These are phyloP conservation scores for Ernsta delagoae DNA, from an alignment of 2,888 invertebrate species.

Conservation along the genomic window DNA sequence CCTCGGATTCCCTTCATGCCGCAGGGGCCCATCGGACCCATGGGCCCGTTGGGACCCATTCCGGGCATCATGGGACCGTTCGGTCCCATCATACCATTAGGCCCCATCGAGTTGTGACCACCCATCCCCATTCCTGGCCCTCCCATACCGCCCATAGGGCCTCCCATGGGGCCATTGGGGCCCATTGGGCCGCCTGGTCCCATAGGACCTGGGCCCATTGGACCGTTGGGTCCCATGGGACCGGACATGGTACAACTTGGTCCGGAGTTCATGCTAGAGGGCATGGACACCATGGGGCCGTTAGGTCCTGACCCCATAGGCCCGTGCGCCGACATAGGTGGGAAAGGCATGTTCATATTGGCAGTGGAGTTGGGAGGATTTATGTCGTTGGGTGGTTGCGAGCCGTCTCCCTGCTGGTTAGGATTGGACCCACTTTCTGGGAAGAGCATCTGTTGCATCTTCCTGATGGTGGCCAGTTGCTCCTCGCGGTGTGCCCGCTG, in stretches of 20 bases:
- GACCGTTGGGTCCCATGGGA: constrained; percentile 68
- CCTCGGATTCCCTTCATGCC: constrained; percentile 81
- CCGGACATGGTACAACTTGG: constrained; percentile 80
- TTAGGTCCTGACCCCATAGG: constrained; percentile 76
- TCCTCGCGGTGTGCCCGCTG: constrained; percentile 97
- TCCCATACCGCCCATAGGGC: constrained; percentile 69
- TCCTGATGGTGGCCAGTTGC: constrained; percentile 94
- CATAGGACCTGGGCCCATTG: constrained; percentile 60
- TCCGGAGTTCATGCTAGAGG: constrained; percentile 73
- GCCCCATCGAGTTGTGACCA: constrained; percentile 68
- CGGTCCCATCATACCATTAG: constrained; percentile 77
- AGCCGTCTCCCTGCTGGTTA: constrained; percentile 62
- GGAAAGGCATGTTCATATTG: constrained; percentile 73
- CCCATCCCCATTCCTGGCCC: constrained; percentile 68
- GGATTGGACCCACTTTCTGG: constrained; percentile 88
- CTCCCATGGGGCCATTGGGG: constrained; percentile 64
- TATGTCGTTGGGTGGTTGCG: constrained; percentile 66
- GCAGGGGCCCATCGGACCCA: constrained; percentile 82
- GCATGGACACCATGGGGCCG: constrained; percentile 79
- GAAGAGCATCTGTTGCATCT: constrained; percentile 97
- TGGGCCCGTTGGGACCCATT: constrained; percentile 77
- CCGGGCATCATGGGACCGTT: constrained; percentile 75
- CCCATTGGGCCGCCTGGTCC: constrained; percentile 70
- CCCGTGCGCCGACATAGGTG: constrained; percentile 72
- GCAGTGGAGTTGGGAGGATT: constrained; percentile 73